Percentiles rank a stretch among this genome's conserved stretches.
phyloP scores from a whole-genome alignment of 2,888 invertebrate genomes.

The Napeogenes sylphis region DNA sequence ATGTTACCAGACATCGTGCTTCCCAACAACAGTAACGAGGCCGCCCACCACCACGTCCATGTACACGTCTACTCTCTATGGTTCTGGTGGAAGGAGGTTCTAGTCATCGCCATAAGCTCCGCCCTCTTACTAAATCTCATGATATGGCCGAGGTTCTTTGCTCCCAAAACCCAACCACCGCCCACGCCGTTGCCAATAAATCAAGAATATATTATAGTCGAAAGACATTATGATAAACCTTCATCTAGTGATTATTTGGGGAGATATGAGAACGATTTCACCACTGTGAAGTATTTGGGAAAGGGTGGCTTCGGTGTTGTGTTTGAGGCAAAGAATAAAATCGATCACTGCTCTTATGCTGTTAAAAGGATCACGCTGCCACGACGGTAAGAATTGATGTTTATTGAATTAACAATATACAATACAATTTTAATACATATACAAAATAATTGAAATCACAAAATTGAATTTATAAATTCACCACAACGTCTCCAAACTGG shows the following conservation, averaged over 20 bases:
- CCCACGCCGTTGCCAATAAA: conserved; percentile 48
- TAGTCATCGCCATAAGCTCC: conserved; percentile 84
- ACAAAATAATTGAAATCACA: too few relatives aligned
- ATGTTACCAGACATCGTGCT: conserved; percentile 40
- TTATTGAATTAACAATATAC: conserved; percentile 5
- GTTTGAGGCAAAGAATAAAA: conserved; percentile 94
- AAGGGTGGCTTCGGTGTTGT: conserved; percentile 98
- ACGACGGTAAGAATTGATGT: conserved; percentile 73
- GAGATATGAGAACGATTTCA: conserved; percentile 91
- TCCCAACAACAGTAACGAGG: conserved; percentile 58
- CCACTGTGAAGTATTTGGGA: conserved; percentile 87
- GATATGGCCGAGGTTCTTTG: conserved; percentile 75
- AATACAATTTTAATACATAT: neutral
- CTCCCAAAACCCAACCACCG: conserved; percentile 44
- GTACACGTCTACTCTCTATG: conserved; percentile 85
- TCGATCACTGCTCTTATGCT: conserved; percentile 96
- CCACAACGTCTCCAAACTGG: too few relatives aligned
- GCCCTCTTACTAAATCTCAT: conserved; percentile 84
- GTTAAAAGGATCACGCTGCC: conserved; percentile 95
- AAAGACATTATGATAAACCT: conserved; percentile 53
- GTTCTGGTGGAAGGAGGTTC: conserved; percentile 90
- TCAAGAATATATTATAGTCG: conserved; percentile 59
- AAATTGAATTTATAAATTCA: too few relatives aligned
- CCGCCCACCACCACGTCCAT: conserved; percentile 78
- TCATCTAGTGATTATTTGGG: conserved; percentile 63